These are phyloP conservation scores for Phocoena sinus DNA, from an alignment of 2,113 vertebrate species.

Conservation along the genomic window DNA sequence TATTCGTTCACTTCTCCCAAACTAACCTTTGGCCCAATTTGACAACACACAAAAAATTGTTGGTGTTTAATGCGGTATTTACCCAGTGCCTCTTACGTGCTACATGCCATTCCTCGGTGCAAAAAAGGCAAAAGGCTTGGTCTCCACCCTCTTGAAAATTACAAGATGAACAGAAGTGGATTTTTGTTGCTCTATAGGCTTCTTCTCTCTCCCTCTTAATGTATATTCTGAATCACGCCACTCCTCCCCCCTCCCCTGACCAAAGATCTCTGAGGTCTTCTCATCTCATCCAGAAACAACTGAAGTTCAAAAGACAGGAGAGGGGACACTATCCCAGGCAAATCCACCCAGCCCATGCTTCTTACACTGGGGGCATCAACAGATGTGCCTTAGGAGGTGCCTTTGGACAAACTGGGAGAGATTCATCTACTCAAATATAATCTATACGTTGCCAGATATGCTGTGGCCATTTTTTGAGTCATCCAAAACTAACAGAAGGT, in stretches of 20 bases:
- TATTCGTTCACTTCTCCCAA: slow-evolving; percentile 34
- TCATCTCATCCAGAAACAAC: background rate
- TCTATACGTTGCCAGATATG: background rate
- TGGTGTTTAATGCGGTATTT: background rate
- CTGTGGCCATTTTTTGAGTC: background rate
- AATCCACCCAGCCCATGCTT: background rate
- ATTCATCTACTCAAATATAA: background rate
- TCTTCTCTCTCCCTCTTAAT: background rate
- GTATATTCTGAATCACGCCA: background rate
- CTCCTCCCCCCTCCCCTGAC: too few relatives aligned
- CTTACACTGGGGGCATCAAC: background rate
- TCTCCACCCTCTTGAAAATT: background rate
- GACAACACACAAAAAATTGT: background rate
- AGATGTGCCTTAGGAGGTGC: background rate
- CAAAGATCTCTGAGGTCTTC: background rate
- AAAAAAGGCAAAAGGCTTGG: background rate
- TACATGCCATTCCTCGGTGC: background rate
- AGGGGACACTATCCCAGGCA: background rate
- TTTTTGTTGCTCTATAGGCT: background rate
- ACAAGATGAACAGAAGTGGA: background rate
- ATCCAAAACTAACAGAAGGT: background rate
- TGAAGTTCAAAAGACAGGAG: background rate
- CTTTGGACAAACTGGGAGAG: background rate
- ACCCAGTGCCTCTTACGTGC: background rate
- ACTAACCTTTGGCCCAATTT: background rate